Conservation (phyloP, 2,888 invertebrate genomes). For the Ctenicera cuprea region DNA sequence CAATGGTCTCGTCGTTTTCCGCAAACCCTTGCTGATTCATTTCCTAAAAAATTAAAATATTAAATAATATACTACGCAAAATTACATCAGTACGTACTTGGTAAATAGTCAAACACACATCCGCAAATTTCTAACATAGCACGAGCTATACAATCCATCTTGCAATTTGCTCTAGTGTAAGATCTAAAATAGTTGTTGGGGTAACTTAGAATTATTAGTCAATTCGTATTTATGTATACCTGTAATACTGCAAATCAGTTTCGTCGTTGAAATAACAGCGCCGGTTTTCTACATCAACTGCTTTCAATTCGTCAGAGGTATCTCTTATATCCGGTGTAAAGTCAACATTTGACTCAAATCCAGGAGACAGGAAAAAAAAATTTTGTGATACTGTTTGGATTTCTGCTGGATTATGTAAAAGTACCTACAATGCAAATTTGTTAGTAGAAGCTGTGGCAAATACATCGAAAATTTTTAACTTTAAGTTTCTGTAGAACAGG, state of each 20-base stretch:
- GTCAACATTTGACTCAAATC: constrained; percentile 82
- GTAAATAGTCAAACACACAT: constrained; percentile 81
- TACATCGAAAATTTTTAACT: too few relatives aligned
- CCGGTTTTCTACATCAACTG: constrained; percentile 78
- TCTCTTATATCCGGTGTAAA: constrained; percentile 82
- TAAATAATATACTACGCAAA: too few relatives aligned
- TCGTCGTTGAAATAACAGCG: constrained; percentile 86
- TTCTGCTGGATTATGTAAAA: constrained; percentile 88
- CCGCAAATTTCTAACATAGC: constrained; percentile 78
- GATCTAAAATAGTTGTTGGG: constrained; percentile 71
- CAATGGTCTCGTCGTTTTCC: too few relatives aligned
- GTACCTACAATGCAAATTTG: constrained; percentile 73
- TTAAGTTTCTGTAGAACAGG: too few relatives aligned
- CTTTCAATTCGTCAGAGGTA: constrained; percentile 76
- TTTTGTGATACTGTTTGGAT: constrained; percentile 86
- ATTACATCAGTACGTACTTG: constrained; percentile 73
- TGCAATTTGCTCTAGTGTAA: constrained; percentile 84
- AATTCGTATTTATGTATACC: constrained; percentile 55
- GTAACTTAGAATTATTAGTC: too few relatives aligned
- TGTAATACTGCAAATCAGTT: constrained; percentile 80
- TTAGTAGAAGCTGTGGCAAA: too few relatives aligned
- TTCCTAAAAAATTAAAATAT: too few relatives aligned
- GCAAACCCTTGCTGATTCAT: too few relatives aligned
- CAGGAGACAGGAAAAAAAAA: constrained; percentile 83
- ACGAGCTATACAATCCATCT: constrained; percentile 84